phyloP scores from a whole-genome alignment of 2,797 vertebrate species.

The Neosilurus mollespiculum region DNA sequence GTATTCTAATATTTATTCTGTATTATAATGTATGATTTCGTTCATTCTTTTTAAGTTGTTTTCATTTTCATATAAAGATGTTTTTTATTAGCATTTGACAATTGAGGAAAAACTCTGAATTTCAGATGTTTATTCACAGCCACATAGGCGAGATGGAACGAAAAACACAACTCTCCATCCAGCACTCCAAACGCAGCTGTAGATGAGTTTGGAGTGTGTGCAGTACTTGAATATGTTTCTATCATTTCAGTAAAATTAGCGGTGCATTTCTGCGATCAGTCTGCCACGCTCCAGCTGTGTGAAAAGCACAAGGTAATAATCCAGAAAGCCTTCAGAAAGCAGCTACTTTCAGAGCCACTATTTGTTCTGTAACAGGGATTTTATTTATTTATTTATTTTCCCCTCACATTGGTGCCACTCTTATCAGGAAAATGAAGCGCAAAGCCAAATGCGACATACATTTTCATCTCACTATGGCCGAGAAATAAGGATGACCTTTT shows the following conservation, averaged over 20 bases:
- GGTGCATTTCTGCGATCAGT: conserved; percentile 20
- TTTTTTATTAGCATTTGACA: neutral
- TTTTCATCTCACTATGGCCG: conserved; percentile 39
- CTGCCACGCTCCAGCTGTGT: conserved; percentile 10
- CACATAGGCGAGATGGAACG: neutral
- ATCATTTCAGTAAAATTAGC: conserved; percentile 39
- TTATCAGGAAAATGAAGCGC: conserved; percentile 20
- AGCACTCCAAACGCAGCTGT: neutral
- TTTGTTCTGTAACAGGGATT: conserved; percentile 9
- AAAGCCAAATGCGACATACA: conserved; percentile 27
- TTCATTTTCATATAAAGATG: neutral
- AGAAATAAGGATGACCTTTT: conserved; percentile 53
- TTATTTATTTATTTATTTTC: neutral
- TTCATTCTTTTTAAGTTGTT: too few species aligned
- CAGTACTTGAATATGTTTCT: conserved; percentile 29
- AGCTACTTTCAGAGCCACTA: conserved; percentile 20
- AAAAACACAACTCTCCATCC: neutral
- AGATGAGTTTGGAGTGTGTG: neutral
- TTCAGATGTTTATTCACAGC: conserved; percentile 8
- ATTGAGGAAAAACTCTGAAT: neutral
- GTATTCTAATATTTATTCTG: too few species aligned
- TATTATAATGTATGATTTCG: too few species aligned
- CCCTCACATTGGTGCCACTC: neutral
- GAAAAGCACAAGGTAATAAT: conserved; percentile 33
- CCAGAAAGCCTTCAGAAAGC: conserved; percentile 23